Percentiles rank a stretch among this genome's conserved stretches.
Conservation (phyloP, 2,888 invertebrate species). For the Holacanthella duospinosa region DNA sequence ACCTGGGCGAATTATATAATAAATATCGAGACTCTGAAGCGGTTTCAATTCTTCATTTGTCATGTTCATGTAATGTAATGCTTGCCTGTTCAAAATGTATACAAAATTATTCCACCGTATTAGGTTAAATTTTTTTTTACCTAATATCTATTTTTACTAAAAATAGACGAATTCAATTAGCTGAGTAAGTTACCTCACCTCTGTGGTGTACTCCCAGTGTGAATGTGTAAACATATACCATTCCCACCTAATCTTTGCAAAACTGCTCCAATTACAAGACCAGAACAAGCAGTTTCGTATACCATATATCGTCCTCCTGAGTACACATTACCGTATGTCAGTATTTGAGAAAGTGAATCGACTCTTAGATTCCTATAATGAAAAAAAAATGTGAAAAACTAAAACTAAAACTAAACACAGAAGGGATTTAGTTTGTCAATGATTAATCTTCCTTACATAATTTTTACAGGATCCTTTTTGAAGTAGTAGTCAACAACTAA, state of each 20-base stretch:
- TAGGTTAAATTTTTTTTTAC: no score
- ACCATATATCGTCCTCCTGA: conserved; percentile 61
- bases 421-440: no score
- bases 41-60: conserved; percentile 56
- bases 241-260: conserved; percentile 54
- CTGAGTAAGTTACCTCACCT: no score
- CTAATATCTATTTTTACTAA: no score
- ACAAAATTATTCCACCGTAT: neutral
- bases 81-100: conserved; percentile 44
- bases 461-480: conserved; percentile 62
- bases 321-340: conserved; percentile 69
- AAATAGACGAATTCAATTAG: conserved; percentile 1
- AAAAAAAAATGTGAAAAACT: neutral
- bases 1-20: conserved; percentile 48
- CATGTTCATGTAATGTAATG: conserved; percentile 69
- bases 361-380: conserved; percentile 55
- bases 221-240: conserved; percentile 61
- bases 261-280: conserved; percentile 70
- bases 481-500: conserved; percentile 76
- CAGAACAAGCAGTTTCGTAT: conserved; percentile 80
- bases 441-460: conserved; percentile 40
- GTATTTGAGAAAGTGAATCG: conserved; percentile 80
- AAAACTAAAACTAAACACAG: neutral
- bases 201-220: conserved; percentile 70
- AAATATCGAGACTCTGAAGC: conserved; percentile 64